Conservation (phyloP, 1,140 invertebrate genomes). For the Bombus waltoni region DNA sequence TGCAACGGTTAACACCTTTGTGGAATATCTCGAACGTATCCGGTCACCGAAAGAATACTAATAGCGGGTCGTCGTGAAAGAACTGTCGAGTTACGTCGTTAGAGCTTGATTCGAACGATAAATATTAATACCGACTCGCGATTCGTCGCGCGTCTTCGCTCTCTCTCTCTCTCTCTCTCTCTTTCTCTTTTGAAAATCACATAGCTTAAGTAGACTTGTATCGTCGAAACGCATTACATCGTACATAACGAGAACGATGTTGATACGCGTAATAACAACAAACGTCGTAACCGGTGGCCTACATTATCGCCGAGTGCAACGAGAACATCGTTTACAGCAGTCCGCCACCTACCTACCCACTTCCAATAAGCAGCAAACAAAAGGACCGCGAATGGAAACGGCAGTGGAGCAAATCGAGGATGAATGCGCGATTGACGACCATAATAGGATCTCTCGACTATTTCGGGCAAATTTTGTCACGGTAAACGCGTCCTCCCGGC, state of each 20-base stretch:
- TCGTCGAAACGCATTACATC: neutral
- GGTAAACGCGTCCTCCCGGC: neutral
- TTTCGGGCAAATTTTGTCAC: neutral
- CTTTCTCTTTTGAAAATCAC: neutral
- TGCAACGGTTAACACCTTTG: constrained; percentile 53
- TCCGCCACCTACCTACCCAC: neutral
- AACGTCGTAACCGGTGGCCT: constrained; percentile 27
- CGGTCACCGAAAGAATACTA: constrained; percentile 44
- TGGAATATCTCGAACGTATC: constrained; percentile 49
- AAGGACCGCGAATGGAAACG: constrained; percentile 52
- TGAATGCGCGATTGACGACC: constrained; percentile 62
- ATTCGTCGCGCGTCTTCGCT: neutral
- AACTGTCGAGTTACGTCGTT: neutral
- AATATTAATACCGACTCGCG: neutral
- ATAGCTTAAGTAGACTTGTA: too few species aligned
- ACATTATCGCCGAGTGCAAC: constrained; percentile 15
- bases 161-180: neutral
- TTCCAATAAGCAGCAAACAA: constrained; percentile 45
- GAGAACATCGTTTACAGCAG: constrained; percentile 10
- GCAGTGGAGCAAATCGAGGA: constrained; percentile 66
- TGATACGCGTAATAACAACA: constrained; percentile 20
- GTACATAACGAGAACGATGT: neutral
- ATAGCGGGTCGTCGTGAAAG: constrained; percentile 7
- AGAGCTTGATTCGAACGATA: neutral
- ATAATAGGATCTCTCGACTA: constrained; percentile 52